Percentiles rank a stretch among this genome's conserved stretches.
phyloP scores from a whole-genome alignment of 2,797 vertebrate species.

The Cercopithecus mitis region DNA sequence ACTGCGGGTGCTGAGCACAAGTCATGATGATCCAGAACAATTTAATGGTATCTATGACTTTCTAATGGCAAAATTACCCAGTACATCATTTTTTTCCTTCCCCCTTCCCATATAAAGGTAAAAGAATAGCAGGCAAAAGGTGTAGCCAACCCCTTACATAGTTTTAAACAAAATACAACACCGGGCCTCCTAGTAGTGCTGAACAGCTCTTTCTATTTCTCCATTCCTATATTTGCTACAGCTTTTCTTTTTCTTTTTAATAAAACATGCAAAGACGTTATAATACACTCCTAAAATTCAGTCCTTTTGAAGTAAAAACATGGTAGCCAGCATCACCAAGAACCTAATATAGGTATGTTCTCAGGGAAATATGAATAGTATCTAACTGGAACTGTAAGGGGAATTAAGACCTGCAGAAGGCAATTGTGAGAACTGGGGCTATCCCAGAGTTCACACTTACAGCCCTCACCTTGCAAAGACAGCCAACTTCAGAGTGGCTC shows the following conservation, averaged over 20 bases:
- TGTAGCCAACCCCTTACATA: not conserved
- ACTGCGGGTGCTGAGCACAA: not conserved
- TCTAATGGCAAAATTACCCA: not conserved
- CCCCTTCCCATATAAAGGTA: not conserved
- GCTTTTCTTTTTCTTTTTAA: slow-evolving; percentile 20
- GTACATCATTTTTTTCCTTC: not conserved
- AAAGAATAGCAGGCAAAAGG: not conserved
- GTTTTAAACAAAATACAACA: not conserved
- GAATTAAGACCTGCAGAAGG: not conserved
- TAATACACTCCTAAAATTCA: not conserved
- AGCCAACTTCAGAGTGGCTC: not conserved
- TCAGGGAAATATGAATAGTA: not conserved
- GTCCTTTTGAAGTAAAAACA: not conserved
- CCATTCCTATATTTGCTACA: not conserved
- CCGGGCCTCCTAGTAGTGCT: not conserved
- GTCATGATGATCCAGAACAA: not conserved
- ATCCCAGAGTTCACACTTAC: not conserved
- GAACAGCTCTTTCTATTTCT: not conserved
- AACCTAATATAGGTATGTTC: not conserved
- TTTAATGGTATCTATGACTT: not conserved
- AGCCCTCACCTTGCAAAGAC: not conserved
- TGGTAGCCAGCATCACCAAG: not conserved
- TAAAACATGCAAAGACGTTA: not conserved
- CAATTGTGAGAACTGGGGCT: not conserved
- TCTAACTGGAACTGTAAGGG: not conserved